A percentile compares a stretch with the other conserved stretches of the same genome.
Evolutionary conservation across 1,140 invertebrate genomes (phyloP).

Genomic region (Drepana arcuata): DNA sequence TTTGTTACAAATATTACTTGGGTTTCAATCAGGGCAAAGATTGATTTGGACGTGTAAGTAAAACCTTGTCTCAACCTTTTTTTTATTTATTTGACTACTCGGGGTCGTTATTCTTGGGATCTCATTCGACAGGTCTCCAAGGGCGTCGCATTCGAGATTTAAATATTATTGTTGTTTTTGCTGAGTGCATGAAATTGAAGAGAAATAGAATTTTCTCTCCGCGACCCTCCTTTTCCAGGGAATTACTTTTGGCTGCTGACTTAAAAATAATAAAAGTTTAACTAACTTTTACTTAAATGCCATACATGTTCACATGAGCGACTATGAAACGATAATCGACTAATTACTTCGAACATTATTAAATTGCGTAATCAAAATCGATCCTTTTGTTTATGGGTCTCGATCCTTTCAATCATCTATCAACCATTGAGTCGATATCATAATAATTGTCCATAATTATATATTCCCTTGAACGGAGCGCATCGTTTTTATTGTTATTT

Average conservation of each 20-base stretch:
- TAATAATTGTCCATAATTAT: slow-evolving; percentile 72
- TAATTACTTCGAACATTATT: slow-evolving; percentile 60
- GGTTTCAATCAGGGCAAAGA: too few species aligned
- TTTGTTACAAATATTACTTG: too few species aligned
- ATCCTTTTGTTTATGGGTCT: slow-evolving; percentile 69
- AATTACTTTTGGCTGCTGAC: slow-evolving; percentile 32
- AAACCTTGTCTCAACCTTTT: too few species aligned
- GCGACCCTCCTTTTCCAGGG: slow-evolving; percentile 33
- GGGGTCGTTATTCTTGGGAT: slow-evolving; percentile 15
- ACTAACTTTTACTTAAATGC: slow-evolving; percentile 13
- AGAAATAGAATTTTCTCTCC: slow-evolving; percentile 57
- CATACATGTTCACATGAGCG: slow-evolving; percentile 13
- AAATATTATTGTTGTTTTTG: slow-evolving; percentile 66
- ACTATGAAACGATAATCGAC: slow-evolving; percentile 40
- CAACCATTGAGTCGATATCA: slow-evolving; percentile 65
- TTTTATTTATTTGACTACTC: too few species aligned
- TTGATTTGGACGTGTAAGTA: too few species aligned
- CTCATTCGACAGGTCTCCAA: slow-evolving; percentile 26
- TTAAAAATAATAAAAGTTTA: slow-evolving; percentile 25
- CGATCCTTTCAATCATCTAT: slow-evolving; percentile 71
- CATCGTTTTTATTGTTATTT: slow-evolving; percentile 71
- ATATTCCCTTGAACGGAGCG: slow-evolving; percentile 62
- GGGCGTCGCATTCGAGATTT: slow-evolving; percentile 49
- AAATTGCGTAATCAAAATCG: slow-evolving; percentile 65
- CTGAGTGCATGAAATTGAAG: slow-evolving; percentile 64